Conservation (phyloP, 2,797 vertebrate species). For the Ibycter americanus region DNA sequence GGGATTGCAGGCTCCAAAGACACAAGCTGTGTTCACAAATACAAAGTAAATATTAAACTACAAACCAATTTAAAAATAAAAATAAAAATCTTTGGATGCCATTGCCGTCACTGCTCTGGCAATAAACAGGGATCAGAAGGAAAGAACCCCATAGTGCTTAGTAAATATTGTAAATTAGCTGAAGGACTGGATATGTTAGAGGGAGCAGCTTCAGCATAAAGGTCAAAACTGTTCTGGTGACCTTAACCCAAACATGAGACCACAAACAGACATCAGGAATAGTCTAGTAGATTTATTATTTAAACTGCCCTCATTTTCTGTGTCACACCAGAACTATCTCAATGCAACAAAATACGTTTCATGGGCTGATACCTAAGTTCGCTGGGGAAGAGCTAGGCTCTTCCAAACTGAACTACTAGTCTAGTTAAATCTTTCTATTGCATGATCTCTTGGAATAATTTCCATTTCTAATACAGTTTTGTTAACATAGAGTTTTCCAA, state of each 20-base stretch:
- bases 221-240: not conserved
- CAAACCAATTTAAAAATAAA: not conserved
- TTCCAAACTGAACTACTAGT: not conserved
- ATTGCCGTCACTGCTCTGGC: not conserved
- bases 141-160: not conserved
- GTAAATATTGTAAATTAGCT: not conserved
- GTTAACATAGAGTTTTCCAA: not conserved
- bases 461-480: not conserved
- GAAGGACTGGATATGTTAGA: not conserved
- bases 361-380: not conserved
- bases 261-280: not conserved
- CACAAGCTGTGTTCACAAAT: not conserved
- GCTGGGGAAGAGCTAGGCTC: not conserved
- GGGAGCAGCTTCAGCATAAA: not conserved
- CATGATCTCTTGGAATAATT: not conserved
- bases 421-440: not conserved
- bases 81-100: not conserved
- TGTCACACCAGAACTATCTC: not conserved
- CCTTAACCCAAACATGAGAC: not conserved
- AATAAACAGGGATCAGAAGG: not conserved
- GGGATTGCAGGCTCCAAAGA: not conserved
- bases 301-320: not conserved
- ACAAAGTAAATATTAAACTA: not conserved
- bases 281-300: not conserved
- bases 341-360: fast-evolving